Conservation (phyloP, 1,140 invertebrate species). For the Halictus rubicundus region DNA sequence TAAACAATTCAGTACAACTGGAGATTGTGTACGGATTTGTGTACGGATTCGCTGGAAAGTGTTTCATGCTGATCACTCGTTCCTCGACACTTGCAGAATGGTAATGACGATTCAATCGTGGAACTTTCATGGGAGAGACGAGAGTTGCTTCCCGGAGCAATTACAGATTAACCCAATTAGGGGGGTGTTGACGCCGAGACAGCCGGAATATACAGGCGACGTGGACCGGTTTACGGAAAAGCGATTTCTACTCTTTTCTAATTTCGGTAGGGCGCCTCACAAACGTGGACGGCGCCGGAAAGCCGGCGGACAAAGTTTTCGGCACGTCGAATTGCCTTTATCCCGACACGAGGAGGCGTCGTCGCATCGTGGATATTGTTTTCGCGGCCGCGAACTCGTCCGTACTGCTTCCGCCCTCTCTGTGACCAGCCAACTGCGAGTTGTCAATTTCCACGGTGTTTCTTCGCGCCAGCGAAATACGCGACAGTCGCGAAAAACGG, state of each 20-base stretch:
- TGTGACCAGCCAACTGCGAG: not conserved
- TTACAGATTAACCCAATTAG: slow-evolving; percentile 56
- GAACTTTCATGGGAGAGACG: not conserved
- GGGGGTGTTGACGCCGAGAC: slow-evolving; percentile 10
- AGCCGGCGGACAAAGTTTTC: slow-evolving; percentile 53
- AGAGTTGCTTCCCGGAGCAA: slow-evolving; percentile 10
- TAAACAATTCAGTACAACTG: no score
- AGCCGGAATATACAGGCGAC: not conserved
- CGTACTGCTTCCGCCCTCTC: not conserved
- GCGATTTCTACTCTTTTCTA: slow-evolving; percentile 19
- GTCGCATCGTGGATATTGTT: slow-evolving; percentile 24
- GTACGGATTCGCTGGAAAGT: no score
- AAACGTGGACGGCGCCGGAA: slow-evolving; percentile 42
- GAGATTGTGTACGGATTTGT: no score
- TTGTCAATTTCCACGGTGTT: slow-evolving; percentile 1
- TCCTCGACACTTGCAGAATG: not conserved
- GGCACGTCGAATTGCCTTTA: slow-evolving; percentile 25
- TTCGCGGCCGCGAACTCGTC: not conserved
- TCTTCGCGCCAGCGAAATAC: not conserved
- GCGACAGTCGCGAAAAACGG: no score
- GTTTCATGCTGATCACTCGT: no score
- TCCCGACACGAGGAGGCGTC: slow-evolving; percentile 11
- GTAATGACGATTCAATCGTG: not conserved
- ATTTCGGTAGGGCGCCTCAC: not conserved
- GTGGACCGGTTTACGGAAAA: slow-evolving; percentile 10